Evolutionary conservation across 2,113 vertebrate genomes (phyloP).

Genomic region (Saimiri boliviensis): DNA sequence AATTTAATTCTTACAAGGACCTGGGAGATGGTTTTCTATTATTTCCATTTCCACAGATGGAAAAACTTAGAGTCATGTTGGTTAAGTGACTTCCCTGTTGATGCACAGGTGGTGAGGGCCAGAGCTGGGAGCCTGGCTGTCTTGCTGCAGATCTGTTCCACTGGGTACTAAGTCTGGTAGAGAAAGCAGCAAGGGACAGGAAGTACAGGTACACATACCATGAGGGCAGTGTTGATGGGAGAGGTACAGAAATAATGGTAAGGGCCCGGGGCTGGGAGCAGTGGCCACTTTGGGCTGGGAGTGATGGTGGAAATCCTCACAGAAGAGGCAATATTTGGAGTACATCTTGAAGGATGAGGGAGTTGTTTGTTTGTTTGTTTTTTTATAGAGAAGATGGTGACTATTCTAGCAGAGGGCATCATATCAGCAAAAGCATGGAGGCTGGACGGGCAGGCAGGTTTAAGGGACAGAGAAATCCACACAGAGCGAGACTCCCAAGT

Average conservation of each 20-base stretch:
- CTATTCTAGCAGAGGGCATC: background rate
- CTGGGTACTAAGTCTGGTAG: background rate
- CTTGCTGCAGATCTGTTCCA: background rate
- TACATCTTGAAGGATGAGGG: background rate
- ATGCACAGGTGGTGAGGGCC: background rate
- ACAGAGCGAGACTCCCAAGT: background rate
- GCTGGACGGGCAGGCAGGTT: background rate
- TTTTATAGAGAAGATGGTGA: background rate
- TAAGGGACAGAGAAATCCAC: background rate
- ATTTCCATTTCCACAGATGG: background rate
- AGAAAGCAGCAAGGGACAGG: background rate
- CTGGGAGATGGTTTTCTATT: background rate
- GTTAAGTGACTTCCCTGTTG: background rate
- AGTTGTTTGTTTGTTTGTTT: background rate
- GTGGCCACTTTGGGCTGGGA: background rate
- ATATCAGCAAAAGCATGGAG: background rate
- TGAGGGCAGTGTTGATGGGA: background rate
- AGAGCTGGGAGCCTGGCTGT: background rate
- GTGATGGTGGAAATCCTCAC: background rate
- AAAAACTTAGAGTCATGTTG: background rate
- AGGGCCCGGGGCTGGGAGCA: background rate
- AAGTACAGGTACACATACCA: too few relatives aligned
- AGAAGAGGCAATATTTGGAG: background rate
- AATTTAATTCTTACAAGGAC: background rate
- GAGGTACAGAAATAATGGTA: background rate